A percentile compares a stretch with the other conserved stretches of the same genome.
These are phyloP conservation scores for Carcharodon carcharias DNA, from an alignment of 2,797 vertebrate genomes.

Conservation along the genomic window DNA sequence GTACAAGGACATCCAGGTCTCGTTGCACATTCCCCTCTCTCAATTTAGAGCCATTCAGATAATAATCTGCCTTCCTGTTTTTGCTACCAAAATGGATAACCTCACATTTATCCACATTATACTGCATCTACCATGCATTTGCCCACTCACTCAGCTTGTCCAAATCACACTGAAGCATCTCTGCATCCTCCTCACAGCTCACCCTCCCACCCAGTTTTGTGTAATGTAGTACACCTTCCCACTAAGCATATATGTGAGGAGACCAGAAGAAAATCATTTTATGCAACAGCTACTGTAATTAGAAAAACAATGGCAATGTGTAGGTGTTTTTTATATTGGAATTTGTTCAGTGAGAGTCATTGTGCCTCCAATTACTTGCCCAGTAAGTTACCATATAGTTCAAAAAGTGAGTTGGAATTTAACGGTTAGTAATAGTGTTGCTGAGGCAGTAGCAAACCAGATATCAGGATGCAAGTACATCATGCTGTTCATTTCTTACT, in stretches of 20 bases:
- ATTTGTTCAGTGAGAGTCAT: background rate
- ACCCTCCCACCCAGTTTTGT: no score
- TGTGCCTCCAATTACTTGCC: background rate
- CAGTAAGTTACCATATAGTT: background rate
- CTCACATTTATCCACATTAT: no score
- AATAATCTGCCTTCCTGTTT: no score
- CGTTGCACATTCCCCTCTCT: no score
- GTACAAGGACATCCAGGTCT: no score
- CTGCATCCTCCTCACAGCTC: no score
- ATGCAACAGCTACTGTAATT: background rate
- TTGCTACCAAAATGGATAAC: no score
- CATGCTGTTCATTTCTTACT: background rate
- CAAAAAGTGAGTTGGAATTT: background rate
- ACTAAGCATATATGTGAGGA: background rate
- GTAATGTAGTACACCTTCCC: background rate
- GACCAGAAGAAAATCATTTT: background rate
- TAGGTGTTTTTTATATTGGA: background rate
- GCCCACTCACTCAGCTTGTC: no score
- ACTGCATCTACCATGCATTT: no score
- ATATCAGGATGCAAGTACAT: background rate
- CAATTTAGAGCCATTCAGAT: no score
- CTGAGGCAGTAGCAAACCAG: background rate
- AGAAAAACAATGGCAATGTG: background rate
- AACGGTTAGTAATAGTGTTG: background rate
- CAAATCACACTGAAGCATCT: no score